Conservation (phyloP, 2,113 vertebrate genomes). For the Phylloscopus trochiloides region DNA sequence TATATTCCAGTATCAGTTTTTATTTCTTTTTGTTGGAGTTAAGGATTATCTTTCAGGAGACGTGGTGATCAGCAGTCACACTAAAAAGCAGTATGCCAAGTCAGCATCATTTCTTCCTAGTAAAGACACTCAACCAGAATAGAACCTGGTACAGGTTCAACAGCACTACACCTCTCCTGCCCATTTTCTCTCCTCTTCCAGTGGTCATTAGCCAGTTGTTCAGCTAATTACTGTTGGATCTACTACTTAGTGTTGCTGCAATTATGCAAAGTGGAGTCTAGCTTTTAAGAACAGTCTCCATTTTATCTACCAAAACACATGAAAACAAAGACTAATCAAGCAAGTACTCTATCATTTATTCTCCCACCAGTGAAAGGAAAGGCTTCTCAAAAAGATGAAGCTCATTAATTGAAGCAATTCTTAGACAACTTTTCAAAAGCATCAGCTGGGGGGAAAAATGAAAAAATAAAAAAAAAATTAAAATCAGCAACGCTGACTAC, state of each 20-base stretch:
- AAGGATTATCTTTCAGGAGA: neutral
- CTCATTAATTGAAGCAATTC: neutral
- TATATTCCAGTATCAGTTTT: neutral
- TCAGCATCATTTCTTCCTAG: neutral
- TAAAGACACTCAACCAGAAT: neutral
- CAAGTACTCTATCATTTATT: neutral
- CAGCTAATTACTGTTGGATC: neutral
- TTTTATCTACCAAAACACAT: neutral
- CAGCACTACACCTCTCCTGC: neutral
- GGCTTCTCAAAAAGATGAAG: neutral
- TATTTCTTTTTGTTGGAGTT: neutral
- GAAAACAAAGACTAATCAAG: neutral
- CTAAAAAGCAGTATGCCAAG: neutral
- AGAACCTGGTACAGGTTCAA: neutral
- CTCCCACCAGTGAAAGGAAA: neutral
- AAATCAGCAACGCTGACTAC: neutral
- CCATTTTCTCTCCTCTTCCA: neutral
- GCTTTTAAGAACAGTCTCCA: neutral
- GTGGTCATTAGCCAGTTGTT: neutral
- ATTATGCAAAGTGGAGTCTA: neutral
- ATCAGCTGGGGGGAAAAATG: rapidly evolving
- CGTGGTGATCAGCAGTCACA: neutral
- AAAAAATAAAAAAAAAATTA: neutral
- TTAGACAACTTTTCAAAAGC: neutral
- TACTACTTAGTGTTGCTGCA: neutral